These are phyloP conservation scores for Danaus melanippus DNA, from an alignment of 1,140 invertebrate species.

Conservation along the genomic window DNA sequence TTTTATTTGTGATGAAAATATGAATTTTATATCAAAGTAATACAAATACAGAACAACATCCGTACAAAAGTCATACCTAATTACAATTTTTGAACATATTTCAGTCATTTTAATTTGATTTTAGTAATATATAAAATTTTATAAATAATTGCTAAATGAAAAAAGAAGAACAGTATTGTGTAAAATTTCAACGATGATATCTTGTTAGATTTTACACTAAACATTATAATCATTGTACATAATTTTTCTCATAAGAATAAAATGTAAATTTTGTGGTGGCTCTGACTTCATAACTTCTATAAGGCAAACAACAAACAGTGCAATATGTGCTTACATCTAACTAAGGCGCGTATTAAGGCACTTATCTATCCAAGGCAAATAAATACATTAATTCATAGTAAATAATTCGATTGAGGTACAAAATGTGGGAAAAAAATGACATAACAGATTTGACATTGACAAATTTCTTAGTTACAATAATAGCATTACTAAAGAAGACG, in stretches of 20 bases:
- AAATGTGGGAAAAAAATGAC: no score
- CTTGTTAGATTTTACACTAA: no score
- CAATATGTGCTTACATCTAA: slow-evolving; percentile 27
- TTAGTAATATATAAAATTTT: neutral
- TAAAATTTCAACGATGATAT: no score
- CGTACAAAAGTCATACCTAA: neutral
- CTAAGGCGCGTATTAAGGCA: slow-evolving; percentile 42
- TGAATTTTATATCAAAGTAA: slow-evolving; percentile 10
- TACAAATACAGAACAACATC: neutral
- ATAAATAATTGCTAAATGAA: no score
- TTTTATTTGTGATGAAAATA: slow-evolving; percentile 41
- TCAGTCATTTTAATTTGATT: slow-evolving; percentile 1
- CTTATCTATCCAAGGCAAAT: slow-evolving; percentile 32
- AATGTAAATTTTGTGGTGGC: no score
- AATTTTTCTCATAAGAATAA: no score
- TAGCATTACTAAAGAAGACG: no score
- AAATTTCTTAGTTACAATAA: no score
- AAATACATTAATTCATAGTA: slow-evolving; percentile 4
- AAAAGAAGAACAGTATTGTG: no score
- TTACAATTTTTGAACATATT: neutral
- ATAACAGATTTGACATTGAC: no score
- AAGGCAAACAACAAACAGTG: slow-evolving; percentile 34
- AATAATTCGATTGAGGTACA: no score
- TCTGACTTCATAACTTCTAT: slow-evolving; percentile 15
- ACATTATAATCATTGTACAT: no score